Conservation (phyloP, 2,113 vertebrate species). For the Sapajus apella region DNA sequence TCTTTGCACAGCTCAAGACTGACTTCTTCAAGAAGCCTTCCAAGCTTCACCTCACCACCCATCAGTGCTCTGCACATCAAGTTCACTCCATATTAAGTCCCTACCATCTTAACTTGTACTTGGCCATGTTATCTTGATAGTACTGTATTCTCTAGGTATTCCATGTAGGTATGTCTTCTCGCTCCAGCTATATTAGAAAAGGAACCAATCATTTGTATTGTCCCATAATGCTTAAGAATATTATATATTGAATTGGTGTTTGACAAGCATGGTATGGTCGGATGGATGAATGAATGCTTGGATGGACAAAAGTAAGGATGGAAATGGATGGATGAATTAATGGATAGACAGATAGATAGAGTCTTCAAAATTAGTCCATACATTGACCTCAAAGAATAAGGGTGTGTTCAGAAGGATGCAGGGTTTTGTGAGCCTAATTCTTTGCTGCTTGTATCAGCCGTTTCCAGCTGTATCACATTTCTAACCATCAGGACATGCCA, state of each 20-base stretch:
- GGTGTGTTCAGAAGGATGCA: background rate
- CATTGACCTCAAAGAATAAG: background rate
- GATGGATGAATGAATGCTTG: background rate
- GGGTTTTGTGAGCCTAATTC: background rate
- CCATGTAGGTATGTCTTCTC: background rate
- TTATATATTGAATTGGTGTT: background rate
- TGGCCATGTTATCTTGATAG: background rate
- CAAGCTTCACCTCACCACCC: background rate
- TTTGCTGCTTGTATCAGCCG: background rate
- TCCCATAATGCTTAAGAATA: background rate
- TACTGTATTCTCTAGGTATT: background rate
- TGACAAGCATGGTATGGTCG: background rate
- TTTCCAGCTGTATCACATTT: background rate
- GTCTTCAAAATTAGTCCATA: background rate
- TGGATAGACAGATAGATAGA: background rate
- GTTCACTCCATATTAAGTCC: background rate
- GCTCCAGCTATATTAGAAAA: background rate
- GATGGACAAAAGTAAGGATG: background rate
- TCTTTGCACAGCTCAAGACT: background rate
- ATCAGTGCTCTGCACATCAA: background rate
- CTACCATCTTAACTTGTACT: background rate
- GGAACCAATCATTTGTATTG: background rate
- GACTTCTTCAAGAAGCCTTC: background rate
- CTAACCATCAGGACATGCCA: background rate
- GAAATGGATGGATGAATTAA: background rate